phyloP scores from a whole-genome alignment of 2,113 vertebrate species.

The Myxocyprinus asiaticus region DNA sequence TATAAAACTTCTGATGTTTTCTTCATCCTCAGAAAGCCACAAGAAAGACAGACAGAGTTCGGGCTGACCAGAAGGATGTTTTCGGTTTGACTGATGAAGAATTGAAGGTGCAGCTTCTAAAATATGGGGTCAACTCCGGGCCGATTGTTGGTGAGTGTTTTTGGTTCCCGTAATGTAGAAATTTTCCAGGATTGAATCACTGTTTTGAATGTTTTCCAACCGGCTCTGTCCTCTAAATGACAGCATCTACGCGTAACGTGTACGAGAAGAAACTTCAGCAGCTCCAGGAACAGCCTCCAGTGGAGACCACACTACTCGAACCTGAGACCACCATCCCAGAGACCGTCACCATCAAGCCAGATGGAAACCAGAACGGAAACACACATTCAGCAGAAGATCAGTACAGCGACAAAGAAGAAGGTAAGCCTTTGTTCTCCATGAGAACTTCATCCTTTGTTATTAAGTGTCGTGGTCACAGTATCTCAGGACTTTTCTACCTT shows the following conservation, averaged over 20 bases:
- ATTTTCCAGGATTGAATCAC: not conserved
- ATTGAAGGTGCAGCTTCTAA: slow-evolving; percentile 84
- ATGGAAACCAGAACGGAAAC: slow-evolving; percentile 89
- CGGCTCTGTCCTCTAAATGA: not conserved
- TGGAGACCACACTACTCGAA: slow-evolving; percentile 59
- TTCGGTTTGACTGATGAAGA: slow-evolving; percentile 88
- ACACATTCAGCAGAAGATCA: slow-evolving; percentile 83
- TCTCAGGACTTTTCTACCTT: too few species aligned
- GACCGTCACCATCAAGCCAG: slow-evolving; percentile 78
- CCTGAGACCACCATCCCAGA: slow-evolving; percentile 70
- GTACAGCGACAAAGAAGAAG: slow-evolving; percentile 96
- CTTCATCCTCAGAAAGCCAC: slow-evolving; percentile 85
- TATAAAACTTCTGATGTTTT: not conserved
- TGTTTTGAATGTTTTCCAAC: not conserved
- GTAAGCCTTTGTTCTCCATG: slow-evolving; percentile 62
- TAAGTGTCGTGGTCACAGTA: not conserved
- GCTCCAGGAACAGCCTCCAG: slow-evolving; percentile 80
- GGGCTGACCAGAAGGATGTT: slow-evolving; percentile 81
- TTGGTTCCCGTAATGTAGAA: not conserved
- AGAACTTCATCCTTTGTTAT: not conserved
- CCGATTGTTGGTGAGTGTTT: slow-evolving; percentile 87
- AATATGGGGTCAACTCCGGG: slow-evolving; percentile 85
- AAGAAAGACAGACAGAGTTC: slow-evolving; percentile 91
- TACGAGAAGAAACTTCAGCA: slow-evolving; percentile 94
- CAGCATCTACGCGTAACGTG: slow-evolving; percentile 87